Evolutionary conservation across 2,888 invertebrate genomes (phyloP), one percentile per base, ranked within the genome.

Genomic region (Strigamia transsilvanica): DNA sequence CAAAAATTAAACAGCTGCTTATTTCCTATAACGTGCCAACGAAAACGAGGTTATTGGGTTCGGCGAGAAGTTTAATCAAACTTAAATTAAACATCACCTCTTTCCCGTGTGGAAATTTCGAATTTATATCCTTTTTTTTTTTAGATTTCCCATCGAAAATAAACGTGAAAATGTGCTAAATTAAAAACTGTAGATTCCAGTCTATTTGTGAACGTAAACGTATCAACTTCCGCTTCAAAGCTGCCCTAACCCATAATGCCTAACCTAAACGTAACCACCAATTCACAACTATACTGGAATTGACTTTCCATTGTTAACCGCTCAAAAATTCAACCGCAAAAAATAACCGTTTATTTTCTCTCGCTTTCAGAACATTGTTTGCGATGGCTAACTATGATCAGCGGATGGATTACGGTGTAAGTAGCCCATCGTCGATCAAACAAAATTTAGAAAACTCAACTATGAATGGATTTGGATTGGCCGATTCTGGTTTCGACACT

Each of bases 401-500:
- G 61, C 61, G 61, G 18, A 42, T 81, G 81, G 81, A 81, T 34
- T 81, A 81, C 38, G 46, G 46, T 46, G 42, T 66, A 34, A 38
- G 61, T 34, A 81, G 81, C 61, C 51, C 34, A 56, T 32, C 32
- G 32, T 34, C 66, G 23, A 46, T 51, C 42, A 81, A 81, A 42
- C 73, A 81, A 41, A 32, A 34, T n/a, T 27, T 27, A 27, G 27
- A 27, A 27, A 27, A 27, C 27, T 12, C 66, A 81, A 61, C 32
- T 38, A 34, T 34, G 27, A 81, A 32, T 38, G 61, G 32, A 66
- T 27, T 46, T 12, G 80, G 80, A 79, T 38, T 81, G 38, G 66
- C 41, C 32, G 81, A 81, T 66, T 81, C 81, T 27, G 81, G 81
- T 23, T 81, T 81, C 34, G 81, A 81, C 51, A 81, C 81, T 56